Base-by-base conservation (phyloP, 2,888 invertebrate species). In the Brenthis ino region DNA sequence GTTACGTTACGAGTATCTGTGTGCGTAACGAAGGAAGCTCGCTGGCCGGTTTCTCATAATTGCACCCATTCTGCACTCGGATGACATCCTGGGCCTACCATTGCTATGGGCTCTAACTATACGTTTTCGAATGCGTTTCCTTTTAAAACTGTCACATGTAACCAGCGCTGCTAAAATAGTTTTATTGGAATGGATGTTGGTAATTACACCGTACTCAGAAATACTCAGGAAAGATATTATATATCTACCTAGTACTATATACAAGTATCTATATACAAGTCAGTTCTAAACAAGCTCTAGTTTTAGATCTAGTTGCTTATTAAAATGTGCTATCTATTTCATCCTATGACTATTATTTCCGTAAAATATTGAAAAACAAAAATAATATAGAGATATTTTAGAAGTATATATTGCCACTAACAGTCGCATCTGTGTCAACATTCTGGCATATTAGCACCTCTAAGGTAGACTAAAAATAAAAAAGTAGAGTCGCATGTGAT, bases 21-120 rank as follows among this genome's bases (percentile, higher is more conserved):
- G 70, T 69, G 73, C 69, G 72, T 73, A 74, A 74, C 73, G 74
- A 72, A 69, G 68, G 70, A 73, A 71, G 73, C 69, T 71, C 56
- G 74, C 61, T 68, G 70, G 72, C 77, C 79, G 77, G 78, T 79
- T 78, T 74, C 72, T 74, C 71, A 70, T 79, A 80, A 80, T 79
- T 80, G 77, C 77, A 74, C 72, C 72, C 70, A 76, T 75, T 77
- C 75, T 76, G 68, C 71, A 69, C 70, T 72, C 72, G 61, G 74
- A 74, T 79, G 78, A 77, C 77, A 78, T 77, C 75, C 75, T 74
- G 74, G 67, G 66, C 54, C 60, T 64, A 64, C 64, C 74, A 55
- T 66, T 65, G 68, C 67, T 65, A 67, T 68, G 64, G 58, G 66
- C 69, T 68, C 56, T 68, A 66, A 75, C 68, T 68, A 73, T 67